A percentile compares a stretch with the other conserved stretches of the same genome.
These are phyloP conservation scores for Heliconius cydno DNA, from an alignment of 2,888 invertebrate genomes.

Conservation along the genomic window DNA sequence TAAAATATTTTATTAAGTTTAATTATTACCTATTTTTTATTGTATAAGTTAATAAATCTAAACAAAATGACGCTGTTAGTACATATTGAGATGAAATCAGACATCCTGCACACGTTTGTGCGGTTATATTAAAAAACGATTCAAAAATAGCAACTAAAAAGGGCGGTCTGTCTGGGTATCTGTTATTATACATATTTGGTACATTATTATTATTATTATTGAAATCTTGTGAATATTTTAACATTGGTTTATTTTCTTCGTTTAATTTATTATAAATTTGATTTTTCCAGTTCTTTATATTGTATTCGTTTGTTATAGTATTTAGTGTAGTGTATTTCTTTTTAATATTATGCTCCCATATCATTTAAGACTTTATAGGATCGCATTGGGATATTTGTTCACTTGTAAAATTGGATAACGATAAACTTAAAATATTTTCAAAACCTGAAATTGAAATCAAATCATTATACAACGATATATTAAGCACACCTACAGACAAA, in stretches of 20 bases:
- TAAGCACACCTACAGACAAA: no score
- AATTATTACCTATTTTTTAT: conserved; percentile 39
- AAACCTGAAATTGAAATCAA: conserved; percentile 40
- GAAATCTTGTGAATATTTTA: background rate
- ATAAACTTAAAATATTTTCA: conserved; percentile 38
- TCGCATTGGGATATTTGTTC: conserved; percentile 46
- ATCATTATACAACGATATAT: background rate
- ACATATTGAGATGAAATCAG: conserved; percentile 58
- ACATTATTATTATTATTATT: background rate
- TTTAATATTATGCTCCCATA: conserved; percentile 40
- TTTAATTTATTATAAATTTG: background rate
- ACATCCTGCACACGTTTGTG: conserved; percentile 62
- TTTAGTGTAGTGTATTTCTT: background rate
- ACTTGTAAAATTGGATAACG: conserved; percentile 16
- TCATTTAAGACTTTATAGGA: conserved; percentile 45
- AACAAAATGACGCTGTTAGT: conserved; percentile 58
- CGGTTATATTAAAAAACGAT: conserved; percentile 59
- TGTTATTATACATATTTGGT: background rate
- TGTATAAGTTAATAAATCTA: conserved; percentile 54
- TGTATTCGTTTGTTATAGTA: background rate
- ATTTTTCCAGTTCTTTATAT: background rate
- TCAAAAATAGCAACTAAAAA: conserved; percentile 62
- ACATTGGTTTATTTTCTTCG: background rate
- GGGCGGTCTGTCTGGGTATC: conserved; percentile 7
- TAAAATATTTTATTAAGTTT: background rate